Percentiles rank a stretch among this genome's conserved stretches.
Evolutionary conservation across 2,113 vertebrate genomes (phyloP).

Genomic region (Ameiurus melas): DNA sequence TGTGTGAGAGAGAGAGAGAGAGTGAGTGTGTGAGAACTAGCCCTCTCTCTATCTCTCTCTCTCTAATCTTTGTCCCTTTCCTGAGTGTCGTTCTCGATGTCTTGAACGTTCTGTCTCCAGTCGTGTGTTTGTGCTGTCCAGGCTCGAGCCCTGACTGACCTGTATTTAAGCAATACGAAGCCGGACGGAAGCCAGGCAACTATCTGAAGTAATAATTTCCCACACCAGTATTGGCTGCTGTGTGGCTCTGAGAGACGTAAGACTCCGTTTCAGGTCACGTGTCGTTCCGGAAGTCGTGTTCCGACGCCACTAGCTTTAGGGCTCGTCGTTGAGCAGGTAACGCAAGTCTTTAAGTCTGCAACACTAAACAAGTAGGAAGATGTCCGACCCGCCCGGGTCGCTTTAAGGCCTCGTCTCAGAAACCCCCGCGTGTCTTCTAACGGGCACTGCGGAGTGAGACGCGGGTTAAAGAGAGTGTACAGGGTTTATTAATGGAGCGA

Average conservation of each 20-base stretch:
- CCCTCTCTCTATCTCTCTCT: neutral
- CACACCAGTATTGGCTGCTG: slow-evolving; percentile 19
- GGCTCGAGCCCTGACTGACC: slow-evolving; percentile 9
- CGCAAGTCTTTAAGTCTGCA: slow-evolving; percentile 3
- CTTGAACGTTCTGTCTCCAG: neutral
- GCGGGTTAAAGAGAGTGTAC: slow-evolving; percentile 9
- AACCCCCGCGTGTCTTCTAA: neutral
- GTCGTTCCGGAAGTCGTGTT: slow-evolving; percentile 19
- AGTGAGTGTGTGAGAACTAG: neutral
- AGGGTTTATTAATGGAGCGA: slow-evolving; percentile 5
- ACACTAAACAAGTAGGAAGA: slow-evolving; percentile 5
- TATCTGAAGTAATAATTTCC: slow-evolving; percentile 40
- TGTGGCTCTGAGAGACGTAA: slow-evolving; percentile 33
- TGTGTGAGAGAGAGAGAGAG: too few relatives aligned
- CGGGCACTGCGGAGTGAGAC: neutral
- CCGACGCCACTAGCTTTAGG: slow-evolving; percentile 30
- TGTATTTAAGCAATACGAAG: slow-evolving; percentile 55
- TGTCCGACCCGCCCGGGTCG: neutral
- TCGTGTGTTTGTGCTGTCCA: slow-evolving; percentile 11
- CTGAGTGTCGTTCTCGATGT: neutral
- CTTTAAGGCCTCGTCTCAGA: neutral
- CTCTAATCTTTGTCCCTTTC: neutral
- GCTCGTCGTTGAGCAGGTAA: neutral
- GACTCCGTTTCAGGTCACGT: slow-evolving; percentile 47
- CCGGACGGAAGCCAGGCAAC: slow-evolving; percentile 29